phyloP scores from a whole-genome alignment of 92 coral and sea anemone genomes.

The Diadumene lineata region DNA sequence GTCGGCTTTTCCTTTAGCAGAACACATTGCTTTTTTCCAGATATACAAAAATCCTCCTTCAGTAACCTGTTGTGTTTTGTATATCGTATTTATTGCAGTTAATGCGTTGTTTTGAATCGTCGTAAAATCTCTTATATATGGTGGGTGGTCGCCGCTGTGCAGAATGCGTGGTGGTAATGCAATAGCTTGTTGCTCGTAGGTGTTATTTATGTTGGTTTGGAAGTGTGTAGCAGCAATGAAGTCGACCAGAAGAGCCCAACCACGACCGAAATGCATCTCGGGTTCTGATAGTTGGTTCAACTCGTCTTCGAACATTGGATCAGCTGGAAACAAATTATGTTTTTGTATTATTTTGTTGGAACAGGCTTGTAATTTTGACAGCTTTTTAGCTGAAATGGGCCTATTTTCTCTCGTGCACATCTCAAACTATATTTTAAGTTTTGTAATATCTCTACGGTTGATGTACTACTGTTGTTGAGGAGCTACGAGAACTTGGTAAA shows the following conservation, averaged over 20 bases:
- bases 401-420: no score
- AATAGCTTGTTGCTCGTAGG: constrained; percentile 48
- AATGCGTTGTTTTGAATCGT: constrained; percentile 58
- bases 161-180: constrained; percentile 68
- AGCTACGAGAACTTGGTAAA: no score
- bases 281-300: constrained; percentile 57
- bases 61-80: constrained; percentile 46
- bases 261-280: constrained; percentile 74
- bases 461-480: no score
- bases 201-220: constrained; percentile 73
- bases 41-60: constrained; percentile 51
- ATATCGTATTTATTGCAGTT: constrained; percentile 54
- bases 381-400: neutral
- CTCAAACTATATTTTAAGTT: no score
- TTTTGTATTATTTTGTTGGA: no score
- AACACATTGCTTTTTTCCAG: constrained; percentile 83
- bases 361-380: no score
- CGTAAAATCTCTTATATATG: constrained; percentile 61
- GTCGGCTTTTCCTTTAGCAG: constrained; percentile 67
- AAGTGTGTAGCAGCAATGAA: constrained; percentile 84
- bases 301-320: constrained; percentile 56
- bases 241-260: constrained; percentile 82
- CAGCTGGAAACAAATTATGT: constrained; percentile 49
- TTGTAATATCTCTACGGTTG: no score
- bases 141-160: constrained; percentile 56